Percentiles rank a stretch among this genome's conserved stretches.
Conservation (phyloP, 2,888 invertebrate genomes). For the Agrochola circellaris region DNA sequence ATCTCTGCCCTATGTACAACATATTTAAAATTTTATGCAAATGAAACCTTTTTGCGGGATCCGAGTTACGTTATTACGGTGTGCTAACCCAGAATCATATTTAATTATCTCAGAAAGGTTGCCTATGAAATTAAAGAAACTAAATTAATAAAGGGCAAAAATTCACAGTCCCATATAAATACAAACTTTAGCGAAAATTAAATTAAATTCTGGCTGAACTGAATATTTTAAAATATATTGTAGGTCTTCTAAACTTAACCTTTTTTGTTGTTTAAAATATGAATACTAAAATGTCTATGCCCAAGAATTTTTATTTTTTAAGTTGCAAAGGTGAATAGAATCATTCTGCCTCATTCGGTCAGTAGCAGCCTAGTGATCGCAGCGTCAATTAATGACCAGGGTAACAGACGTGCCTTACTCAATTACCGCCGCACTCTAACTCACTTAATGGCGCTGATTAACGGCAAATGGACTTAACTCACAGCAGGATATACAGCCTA, state of each 20-base stretch:
- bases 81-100: conserved; percentile 52
- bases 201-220: conserved; percentile 23
- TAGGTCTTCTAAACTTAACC: not conserved
- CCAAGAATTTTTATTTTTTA: not conserved
- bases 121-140: conserved; percentile 58
- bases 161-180: conserved; percentile 37
- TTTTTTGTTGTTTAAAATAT: conserved; percentile 4
- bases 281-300: not conserved
- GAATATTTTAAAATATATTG: conserved; percentile 1
- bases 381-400: conserved; percentile 29
- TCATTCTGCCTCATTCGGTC: not conserved
- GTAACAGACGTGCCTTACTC: conserved; percentile 42
- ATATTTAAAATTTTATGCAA: conserved; percentile 56
- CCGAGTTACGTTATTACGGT: conserved; percentile 20
- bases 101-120: conserved; percentile 58
- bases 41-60: conserved; percentile 52
- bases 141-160: conserved; percentile 50
- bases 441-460: conserved; percentile 50
- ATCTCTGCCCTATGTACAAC: conserved; percentile 19
- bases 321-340: not conserved
- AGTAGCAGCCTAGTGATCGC: not conserved
- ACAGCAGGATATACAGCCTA: conserved; percentile 37
- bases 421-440: conserved; percentile 55
- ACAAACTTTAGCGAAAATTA: conserved; percentile 24
- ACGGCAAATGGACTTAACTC: conserved; percentile 48